These are phyloP conservation scores for Pterostichus niger DNA, from an alignment of 2,888 invertebrate genomes.

Conservation along the genomic window DNA sequence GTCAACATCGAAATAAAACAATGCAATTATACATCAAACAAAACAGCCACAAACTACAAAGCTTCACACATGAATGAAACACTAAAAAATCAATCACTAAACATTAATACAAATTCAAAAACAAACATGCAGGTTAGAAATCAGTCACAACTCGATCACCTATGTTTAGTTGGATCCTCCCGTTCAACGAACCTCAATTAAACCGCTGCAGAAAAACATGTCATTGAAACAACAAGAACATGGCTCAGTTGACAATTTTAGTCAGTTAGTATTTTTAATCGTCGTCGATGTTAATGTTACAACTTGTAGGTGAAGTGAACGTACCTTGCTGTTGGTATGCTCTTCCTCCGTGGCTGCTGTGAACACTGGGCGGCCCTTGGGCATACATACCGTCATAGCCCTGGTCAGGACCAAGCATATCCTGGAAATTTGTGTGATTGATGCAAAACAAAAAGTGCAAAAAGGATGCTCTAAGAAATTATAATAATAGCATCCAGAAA, in stretches of 20 bases:
- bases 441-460: slow-evolving; percentile 41
- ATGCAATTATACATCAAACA: slow-evolving; percentile 42
- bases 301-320: slow-evolving; percentile 70
- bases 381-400: slow-evolving; percentile 96
- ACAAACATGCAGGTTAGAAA: slow-evolving; percentile 60
- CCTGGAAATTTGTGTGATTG: slow-evolving; percentile 79
- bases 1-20: background rate
- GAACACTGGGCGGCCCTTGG: slow-evolving; percentile 93
- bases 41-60: slow-evolving; percentile 29
- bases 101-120: slow-evolving; percentile 22
- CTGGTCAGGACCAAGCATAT: slow-evolving; percentile 94
- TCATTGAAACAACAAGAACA: slow-evolving; percentile 53
- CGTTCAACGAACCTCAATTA: slow-evolving; percentile 62
- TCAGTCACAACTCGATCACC: slow-evolving; percentile 64
- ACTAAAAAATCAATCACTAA: background rate
- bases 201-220: slow-evolving; percentile 65
- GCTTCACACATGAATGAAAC: background rate
- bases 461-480: slow-evolving; percentile 24
- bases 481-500: slow-evolving; percentile 41
- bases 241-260: slow-evolving; percentile 25
- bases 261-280: slow-evolving; percentile 56
- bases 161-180: slow-evolving; percentile 62
- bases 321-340: slow-evolving; percentile 93
- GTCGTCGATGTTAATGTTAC: slow-evolving; percentile 35
- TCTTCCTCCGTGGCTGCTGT: slow-evolving; percentile 88